Evolutionary conservation across 2,888 invertebrate genomes (phyloP).

Genomic region (Galeopsomyia nigrocyanea): DNA sequence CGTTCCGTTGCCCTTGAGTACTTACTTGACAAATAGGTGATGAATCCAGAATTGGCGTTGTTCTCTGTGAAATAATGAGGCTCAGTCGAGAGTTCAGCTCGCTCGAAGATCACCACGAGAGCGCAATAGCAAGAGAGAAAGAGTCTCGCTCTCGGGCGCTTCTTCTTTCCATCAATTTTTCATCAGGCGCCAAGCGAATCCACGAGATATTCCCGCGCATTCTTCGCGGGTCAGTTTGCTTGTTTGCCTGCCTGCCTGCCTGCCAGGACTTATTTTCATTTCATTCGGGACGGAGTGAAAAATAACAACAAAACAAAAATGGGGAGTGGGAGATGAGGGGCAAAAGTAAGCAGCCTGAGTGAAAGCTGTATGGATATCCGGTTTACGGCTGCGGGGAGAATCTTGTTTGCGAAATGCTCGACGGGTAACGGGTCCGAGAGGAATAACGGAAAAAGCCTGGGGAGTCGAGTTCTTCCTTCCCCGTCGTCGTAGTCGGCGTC

Average conservation of each 20-base stretch:
- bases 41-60: constrained; percentile 67
- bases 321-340: too few species aligned
- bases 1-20: constrained; percentile 39
- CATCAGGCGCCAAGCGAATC: neutral
- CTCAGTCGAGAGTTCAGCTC: constrained; percentile 60
- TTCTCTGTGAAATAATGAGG: constrained; percentile 66
- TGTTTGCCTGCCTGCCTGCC: too few species aligned
- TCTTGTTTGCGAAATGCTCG: constrained; percentile 47
- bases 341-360: too few species aligned
- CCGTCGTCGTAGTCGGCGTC: neutral
- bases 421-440: constrained; percentile 12
- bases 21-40: constrained; percentile 69
- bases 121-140: constrained; percentile 17
- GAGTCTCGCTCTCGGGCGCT: constrained; percentile 9
- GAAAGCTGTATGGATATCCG: constrained; percentile 10
- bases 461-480: neutral
- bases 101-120: constrained; percentile 52
- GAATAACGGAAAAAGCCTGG: constrained; percentile 37
- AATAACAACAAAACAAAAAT: too few species aligned
- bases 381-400: constrained; percentile 18
- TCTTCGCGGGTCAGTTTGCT: too few species aligned
- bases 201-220: too few species aligned
- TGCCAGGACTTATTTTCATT: neutral
- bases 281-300: constrained; percentile 3
- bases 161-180: neutral